A percentile compares a stretch with the other conserved stretches of the same genome.
phyloP scores from a whole-genome alignment of 2,888 invertebrate genomes.

The Aromia moschata region DNA sequence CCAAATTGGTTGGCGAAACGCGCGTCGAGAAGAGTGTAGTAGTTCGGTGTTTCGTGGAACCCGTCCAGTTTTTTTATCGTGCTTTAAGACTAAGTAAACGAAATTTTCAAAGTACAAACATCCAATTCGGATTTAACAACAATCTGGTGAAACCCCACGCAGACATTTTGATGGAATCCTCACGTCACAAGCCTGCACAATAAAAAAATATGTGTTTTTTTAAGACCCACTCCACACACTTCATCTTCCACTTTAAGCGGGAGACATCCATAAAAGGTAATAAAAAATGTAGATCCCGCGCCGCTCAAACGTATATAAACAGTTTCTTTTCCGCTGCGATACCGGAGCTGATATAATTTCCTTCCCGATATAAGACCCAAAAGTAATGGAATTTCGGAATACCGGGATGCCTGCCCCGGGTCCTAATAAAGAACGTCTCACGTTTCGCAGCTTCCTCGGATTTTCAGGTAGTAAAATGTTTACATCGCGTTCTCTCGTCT shows the following conservation, averaged over 20 bases:
- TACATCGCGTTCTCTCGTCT: not conserved
- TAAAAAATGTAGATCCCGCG: not conserved
- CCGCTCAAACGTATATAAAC: not conserved
- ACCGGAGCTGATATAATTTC: not conserved
- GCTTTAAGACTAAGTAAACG: no score
- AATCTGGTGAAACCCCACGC: no score
- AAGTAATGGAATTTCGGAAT: not conserved
- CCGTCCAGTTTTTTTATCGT: no score
- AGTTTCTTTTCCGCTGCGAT: not conserved
- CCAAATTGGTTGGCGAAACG: no score
- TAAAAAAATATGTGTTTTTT: no score
- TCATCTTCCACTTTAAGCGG: not conserved
- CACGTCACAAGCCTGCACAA: no score
- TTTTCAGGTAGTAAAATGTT: conserved; percentile 6
- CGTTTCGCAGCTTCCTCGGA: not conserved
- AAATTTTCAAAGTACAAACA: no score
- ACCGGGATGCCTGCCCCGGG: not conserved
- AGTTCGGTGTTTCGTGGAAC: no score
- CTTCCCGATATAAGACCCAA: not conserved
- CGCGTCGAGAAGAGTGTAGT: no score
- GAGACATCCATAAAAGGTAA: not conserved
- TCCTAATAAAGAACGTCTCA: conserved; percentile 5
- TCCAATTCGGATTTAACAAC: no score
- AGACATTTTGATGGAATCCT: no score
- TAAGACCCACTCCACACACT: not conserved